Base-by-base conservation (phyloP, 2,888 invertebrate genomes). In the Nezara viridula region DNA sequence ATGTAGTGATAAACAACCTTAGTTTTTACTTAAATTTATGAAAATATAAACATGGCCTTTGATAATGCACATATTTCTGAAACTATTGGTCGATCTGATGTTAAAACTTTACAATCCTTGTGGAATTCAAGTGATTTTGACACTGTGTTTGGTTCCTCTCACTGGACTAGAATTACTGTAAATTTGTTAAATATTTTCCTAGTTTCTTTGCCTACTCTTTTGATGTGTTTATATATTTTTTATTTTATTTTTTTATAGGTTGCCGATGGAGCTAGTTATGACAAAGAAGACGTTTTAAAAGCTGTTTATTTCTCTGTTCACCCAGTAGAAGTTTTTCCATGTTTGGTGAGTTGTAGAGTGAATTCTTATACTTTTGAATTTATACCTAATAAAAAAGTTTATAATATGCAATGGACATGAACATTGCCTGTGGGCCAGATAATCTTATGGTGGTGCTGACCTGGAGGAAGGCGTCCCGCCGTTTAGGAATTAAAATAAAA, bases 101-200 rank as follows among this genome's bases (percentile, higher is more conserved):
- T 24, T 21, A 27, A 77, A n/a, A 81, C 1, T 12, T 40, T 88
- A 12, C 88, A 88, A 81, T 21, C 47, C 10, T 85, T 81, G 19
- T 88, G 88, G 88, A 66, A 88, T 52, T 50, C 37, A 21, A 66
- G 52, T 24, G 88, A 88, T 50, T 88, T 88, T 81, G 85, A 85
- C 14, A 81, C n/a, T 47, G 66, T 88, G 5, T 88, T 88, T 52
- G 77, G 77, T 52, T 52, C 81, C 37, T 14, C 85, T 52, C 40
- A 88, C 50, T 88, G 88, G 88, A 88, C 88, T 14, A 81, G 88
- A 52, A 88, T 88, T n/a, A 88, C 88, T 24, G 88, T 88, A 81
- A 73, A 50, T 52, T 40, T 47, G 16, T 9, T 16, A 60, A 27
- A 49, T 50, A 3, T 88, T 77, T 16, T 50, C 49, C 19, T 6